Evolutionary conservation across 2,113 vertebrate genomes (phyloP).

Genomic region (Muscicapa adusta): DNA sequence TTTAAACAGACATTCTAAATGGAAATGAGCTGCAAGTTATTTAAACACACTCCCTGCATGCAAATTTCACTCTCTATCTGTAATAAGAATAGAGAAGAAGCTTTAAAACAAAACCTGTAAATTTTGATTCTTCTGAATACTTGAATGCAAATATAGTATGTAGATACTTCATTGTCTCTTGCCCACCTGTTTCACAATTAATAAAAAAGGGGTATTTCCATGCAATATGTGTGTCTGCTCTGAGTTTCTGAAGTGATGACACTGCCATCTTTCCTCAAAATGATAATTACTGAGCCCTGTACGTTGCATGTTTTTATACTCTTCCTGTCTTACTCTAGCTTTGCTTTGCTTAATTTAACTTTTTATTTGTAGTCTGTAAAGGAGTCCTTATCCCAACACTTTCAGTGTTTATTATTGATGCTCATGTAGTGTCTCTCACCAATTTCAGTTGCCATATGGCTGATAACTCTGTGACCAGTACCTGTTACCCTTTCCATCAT

Average conservation of each 20-base stretch:
- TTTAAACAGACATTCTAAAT: constrained; percentile 75
- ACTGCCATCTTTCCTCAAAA: neutral
- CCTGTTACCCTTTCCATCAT: neutral
- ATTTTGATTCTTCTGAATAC: constrained; percentile 24
- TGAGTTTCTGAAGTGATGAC: neutral
- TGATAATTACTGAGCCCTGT: neutral
- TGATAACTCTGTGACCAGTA: neutral
- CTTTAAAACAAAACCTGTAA: constrained; percentile 43
- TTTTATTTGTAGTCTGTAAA: neutral
- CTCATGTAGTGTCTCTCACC: neutral
- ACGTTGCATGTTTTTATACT: neutral
- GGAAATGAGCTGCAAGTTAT: constrained; percentile 64
- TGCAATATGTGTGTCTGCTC: neutral
- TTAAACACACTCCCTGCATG: constrained; percentile 43
- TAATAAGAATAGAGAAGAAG: constrained; percentile 14
- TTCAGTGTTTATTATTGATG: neutral
- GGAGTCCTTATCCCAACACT: neutral
- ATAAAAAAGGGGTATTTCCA: neutral
- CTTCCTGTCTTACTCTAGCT: neutral
- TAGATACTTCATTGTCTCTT: neutral
- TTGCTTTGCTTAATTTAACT: neutral
- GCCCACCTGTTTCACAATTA: neutral
- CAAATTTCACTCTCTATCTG: constrained; percentile 9
- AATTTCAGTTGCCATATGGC: neutral
- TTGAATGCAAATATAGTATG: constrained; percentile 20